Base-by-base conservation (phyloP, 2,888 invertebrate genomes). In the Ctenicera cuprea region DNA sequence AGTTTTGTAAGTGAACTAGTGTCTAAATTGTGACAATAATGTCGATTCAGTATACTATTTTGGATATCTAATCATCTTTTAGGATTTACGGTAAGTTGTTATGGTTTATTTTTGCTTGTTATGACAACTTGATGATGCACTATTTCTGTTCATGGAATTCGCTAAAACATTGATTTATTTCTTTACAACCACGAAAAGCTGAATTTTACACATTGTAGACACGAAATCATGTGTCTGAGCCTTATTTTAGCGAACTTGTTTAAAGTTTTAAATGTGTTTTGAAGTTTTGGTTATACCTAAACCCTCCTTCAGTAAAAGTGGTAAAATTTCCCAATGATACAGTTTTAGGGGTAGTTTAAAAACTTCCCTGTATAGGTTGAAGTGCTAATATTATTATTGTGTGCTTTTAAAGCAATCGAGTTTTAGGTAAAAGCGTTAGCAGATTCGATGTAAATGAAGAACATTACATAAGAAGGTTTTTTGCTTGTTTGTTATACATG, bases 21-120 rank as follows among this genome's bases (percentile, higher is more conserved):
- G 85, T 85, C 85, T 86, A 85, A 85, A 83, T 84, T 81, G 85
- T 85, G 87, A 87, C 87, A 87, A 87, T 87, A 87, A 87, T 85
- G 85, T 81, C 82, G 81, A 81, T 83, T 81, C 79, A 82, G 77
- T 77, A 80, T 78, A 80, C 79, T 78, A 78, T 80, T 82, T 83
- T 84, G 84, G 84, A 85, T 85, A 82, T 81, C 76, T 80, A 80
- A 78, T 75, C 79, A 74, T 64, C 78, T 57, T 69, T 69, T 68
- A 63, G 50, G 18, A 54, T 68, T 63, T 63, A 73, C 43, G 69
- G 73, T 73, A 20, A 73, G 73, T 66, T 11, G 9, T 75, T 73
- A 16, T 71, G 7, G 14, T 45, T 26, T 12, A 62, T 43, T 50
- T 26, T 14, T 12, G 7, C n/a, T 11, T 62, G 48, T 64, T 64